Conservation (phyloP, 2,888 invertebrate species). For the Pseudanteris insignis region DNA sequence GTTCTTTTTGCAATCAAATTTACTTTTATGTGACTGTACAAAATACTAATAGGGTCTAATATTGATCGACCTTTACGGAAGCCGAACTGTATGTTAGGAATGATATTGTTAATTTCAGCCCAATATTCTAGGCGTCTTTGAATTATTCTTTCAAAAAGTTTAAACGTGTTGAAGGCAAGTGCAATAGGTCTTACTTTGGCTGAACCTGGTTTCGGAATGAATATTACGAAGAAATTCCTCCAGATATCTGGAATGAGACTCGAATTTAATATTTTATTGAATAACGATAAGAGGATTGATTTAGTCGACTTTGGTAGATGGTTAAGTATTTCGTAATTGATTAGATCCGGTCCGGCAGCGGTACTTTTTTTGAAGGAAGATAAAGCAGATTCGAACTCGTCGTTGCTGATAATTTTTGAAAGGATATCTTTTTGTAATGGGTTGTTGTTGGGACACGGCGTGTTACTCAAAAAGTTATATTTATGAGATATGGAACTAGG, state of each 20-base stretch:
- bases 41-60: neutral
- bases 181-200: slow-evolving; percentile 13
- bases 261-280: neutral
- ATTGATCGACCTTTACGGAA: slow-evolving; percentile 12
- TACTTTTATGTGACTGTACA: neutral
- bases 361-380: neutral
- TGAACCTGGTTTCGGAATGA: slow-evolving; percentile 3
- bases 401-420: neutral
- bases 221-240: neutral
- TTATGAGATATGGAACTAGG: neutral
- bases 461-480: neutral
- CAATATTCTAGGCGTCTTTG: neutral
- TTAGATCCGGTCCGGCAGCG: slow-evolving; percentile 1
- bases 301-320: neutral
- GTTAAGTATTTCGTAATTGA: neutral
- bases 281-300: neutral
- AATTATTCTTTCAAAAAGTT: slow-evolving; percentile 16
- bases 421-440: neutral
- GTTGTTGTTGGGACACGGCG: neutral
- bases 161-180: neutral
- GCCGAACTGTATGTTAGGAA: slow-evolving; percentile 10
- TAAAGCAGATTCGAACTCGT: neutral
- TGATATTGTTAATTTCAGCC: neutral
- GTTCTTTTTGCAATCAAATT: neutral
- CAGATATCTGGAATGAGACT: neutral